phyloP scores from a whole-genome alignment of 2,113 vertebrate genomes.

The Phylloscopus trochiloides region DNA sequence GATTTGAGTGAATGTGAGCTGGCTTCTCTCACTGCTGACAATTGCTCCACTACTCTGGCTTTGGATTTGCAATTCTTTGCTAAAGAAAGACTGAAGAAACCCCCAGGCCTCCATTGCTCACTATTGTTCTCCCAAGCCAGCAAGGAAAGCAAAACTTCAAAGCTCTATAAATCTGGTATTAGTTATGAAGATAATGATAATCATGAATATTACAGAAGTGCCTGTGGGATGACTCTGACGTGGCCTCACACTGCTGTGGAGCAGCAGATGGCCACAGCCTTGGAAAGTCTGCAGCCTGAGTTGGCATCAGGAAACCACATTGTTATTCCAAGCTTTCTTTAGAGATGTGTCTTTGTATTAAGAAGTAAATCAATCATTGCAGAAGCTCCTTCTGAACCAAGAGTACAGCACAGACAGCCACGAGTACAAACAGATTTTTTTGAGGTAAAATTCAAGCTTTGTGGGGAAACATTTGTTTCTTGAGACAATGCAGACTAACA shows the following conservation, averaged over 20 bases:
- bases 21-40: background rate
- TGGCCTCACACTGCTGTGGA: background rate
- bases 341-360: background rate
- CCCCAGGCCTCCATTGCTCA: background rate
- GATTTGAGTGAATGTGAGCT: background rate
- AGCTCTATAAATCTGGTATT: background rate
- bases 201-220: background rate
- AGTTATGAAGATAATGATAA: constrained; percentile 13
- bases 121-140: background rate
- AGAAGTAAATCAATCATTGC: background rate
- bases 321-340: background rate
- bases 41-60: background rate
- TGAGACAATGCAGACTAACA: background rate
- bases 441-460: background rate
- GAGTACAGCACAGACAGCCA: background rate
- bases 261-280: background rate
- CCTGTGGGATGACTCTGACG: background rate
- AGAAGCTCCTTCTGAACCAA: background rate
- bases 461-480: background rate
- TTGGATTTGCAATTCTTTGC: background rate
- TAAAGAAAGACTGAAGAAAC: background rate
- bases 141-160: constrained; percentile 13
- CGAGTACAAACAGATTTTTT: background rate
- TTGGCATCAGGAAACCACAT: background rate
- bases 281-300: background rate